These are phyloP conservation scores for Isaurus tuberculatus DNA, from an alignment of 92 coral and sea anemone genomes.

Conservation along the genomic window DNA sequence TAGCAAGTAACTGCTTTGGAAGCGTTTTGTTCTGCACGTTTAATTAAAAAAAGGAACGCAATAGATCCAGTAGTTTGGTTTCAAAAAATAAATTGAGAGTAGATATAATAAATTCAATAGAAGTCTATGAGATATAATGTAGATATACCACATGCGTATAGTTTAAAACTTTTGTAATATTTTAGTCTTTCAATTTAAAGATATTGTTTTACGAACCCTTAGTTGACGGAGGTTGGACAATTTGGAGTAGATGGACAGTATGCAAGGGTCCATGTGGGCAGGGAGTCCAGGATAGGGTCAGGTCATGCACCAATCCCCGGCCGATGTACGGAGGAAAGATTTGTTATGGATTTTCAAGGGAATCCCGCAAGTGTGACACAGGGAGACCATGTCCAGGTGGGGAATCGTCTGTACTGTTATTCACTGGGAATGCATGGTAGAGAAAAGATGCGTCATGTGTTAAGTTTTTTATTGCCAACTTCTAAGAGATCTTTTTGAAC, in stretches of 20 bases:
- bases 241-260: neutral
- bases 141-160: neutral
- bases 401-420: neutral
- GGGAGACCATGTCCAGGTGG: slow-evolving; percentile 11
- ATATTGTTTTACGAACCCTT: neutral
- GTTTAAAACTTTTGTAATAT: neutral
- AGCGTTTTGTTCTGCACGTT: too few species aligned
- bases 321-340: neutral
- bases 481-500: too few species aligned
- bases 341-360: neutral
- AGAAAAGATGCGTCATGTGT: too few species aligned
- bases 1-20: too few species aligned
- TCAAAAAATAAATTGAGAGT: too few species aligned
- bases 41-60: too few species aligned
- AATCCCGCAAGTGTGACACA: neutral
- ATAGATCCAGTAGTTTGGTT: too few species aligned
- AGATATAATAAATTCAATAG: neutral
- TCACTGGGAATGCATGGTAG: too few species aligned
- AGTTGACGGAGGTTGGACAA: slow-evolving; percentile 1
- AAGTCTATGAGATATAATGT: neutral
- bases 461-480: too few species aligned
- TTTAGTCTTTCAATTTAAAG: neutral
- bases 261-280: neutral
- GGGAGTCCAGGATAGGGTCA: neutral
- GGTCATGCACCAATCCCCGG: neutral